A percentile compares a stretch with the other conserved stretches of the same genome.
These are phyloP conservation scores for Allochrocebus solatus DNA, from an alignment of 2,797 vertebrate species.

Conservation along the genomic window DNA sequence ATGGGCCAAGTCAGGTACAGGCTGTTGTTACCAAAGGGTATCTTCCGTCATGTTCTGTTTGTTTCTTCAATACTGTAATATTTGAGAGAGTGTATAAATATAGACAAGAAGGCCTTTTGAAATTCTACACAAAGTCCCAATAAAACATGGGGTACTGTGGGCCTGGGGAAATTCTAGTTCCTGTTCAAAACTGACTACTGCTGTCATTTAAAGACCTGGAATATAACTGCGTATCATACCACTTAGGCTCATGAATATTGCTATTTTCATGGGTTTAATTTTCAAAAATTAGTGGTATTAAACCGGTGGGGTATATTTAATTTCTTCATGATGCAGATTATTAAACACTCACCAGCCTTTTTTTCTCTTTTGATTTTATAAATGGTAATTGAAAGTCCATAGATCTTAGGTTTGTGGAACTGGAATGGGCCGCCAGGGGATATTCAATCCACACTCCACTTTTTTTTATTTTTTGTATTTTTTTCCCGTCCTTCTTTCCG, in stretches of 20 bases:
- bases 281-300: constrained; percentile 13
- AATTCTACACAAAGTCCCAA: background rate
- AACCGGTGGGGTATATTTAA: background rate
- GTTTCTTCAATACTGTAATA: background rate
- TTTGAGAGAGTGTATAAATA: background rate
- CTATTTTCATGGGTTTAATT: constrained; percentile 13
- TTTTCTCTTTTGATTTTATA: background rate
- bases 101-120: background rate
- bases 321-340: constrained; percentile 24
- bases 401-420: background rate
- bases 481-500: no score
- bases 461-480: background rate
- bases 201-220: background rate
- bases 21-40: background rate
- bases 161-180: background rate
- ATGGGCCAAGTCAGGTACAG: background rate
- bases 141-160: background rate
- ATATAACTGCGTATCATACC: background rate
- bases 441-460: background rate
- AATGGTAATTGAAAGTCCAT: background rate
- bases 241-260: background rate
- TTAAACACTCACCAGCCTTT: background rate
- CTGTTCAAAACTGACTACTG: background rate
- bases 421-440: background rate
- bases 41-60: background rate